Conservation (phyloP, 2,888 invertebrate species). For the Parasteatoda lunata region DNA sequence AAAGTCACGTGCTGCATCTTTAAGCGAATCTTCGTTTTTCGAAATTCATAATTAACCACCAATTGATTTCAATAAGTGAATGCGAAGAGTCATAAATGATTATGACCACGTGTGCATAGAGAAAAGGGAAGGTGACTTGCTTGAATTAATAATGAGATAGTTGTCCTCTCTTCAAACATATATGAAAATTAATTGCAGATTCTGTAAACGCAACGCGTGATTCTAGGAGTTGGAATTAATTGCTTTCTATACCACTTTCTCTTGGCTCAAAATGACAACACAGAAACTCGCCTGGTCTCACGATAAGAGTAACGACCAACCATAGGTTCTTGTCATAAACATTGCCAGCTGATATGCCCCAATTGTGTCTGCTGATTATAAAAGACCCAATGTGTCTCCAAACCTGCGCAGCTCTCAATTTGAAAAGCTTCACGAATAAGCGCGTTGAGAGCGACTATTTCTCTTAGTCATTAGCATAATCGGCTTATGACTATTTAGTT, state of each 20-base stretch:
- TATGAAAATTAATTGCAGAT: conserved; percentile 34
- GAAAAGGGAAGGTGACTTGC: too few species aligned
- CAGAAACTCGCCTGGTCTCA: conserved; percentile 1
- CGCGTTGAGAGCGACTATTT: background rate
- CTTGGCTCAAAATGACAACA: conserved; percentile 15
- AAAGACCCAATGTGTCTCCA: background rate
- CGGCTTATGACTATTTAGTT: background rate
- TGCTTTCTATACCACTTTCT: conserved; percentile 37
- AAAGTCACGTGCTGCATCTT: too few species aligned
- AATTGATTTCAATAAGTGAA: too few species aligned
- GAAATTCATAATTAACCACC: too few species aligned
- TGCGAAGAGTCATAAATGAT: too few species aligned
- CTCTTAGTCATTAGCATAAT: background rate
- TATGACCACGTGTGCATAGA: too few species aligned
- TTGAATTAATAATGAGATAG: too few species aligned
- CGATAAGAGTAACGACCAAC: conserved; percentile 15
- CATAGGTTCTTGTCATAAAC: background rate
- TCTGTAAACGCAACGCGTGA: conserved; percentile 3
- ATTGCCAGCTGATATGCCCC: background rate
- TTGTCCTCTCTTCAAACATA: background rate
- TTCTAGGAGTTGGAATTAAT: conserved; percentile 27
- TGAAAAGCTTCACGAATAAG: background rate
- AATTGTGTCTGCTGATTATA: background rate
- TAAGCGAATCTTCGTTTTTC: too few species aligned
- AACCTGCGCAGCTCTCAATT: background rate